phyloP scores from a whole-genome alignment of 1,140 invertebrate genomes.

The Drosophila cardini region DNA sequence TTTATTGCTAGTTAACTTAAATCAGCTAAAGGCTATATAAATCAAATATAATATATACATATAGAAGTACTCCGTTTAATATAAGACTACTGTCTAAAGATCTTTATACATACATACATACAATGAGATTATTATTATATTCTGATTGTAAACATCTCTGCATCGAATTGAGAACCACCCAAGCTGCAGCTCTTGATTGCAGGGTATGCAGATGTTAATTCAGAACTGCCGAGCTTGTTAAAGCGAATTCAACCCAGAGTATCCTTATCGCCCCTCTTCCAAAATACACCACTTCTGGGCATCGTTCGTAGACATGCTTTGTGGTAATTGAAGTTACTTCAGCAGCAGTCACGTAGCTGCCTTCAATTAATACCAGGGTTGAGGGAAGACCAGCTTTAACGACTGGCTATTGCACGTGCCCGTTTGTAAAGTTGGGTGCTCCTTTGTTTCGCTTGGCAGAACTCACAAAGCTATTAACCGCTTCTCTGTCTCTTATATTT shows the following conservation, averaged over 20 bases:
- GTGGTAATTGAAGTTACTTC: constrained; percentile 78
- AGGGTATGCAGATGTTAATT: constrained; percentile 75
- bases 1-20: too few relatives aligned
- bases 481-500: constrained; percentile 40
- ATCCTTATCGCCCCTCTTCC: background rate
- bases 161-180: background rate
- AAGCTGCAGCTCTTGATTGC: background rate
- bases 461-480: constrained; percentile 53
- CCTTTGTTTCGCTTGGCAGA: constrained; percentile 55
- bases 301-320: constrained; percentile 65
- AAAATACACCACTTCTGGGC: background rate
- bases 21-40: too few relatives aligned
- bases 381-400: constrained; percentile 44
- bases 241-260: constrained; percentile 27
- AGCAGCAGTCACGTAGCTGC: constrained; percentile 74
- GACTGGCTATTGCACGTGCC: constrained; percentile 60
- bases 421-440: background rate
- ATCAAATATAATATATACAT: too few relatives aligned
- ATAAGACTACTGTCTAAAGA: too few relatives aligned
- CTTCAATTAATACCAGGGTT: constrained; percentile 70
- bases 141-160: too few relatives aligned
- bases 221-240: constrained; percentile 57
- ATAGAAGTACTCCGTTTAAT: too few relatives aligned
- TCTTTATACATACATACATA: too few relatives aligned
- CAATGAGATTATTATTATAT: too few relatives aligned